Evolutionary conservation across 2,797 vertebrate genomes (phyloP).

Genomic region (Pempheris klunzingeri): DNA sequence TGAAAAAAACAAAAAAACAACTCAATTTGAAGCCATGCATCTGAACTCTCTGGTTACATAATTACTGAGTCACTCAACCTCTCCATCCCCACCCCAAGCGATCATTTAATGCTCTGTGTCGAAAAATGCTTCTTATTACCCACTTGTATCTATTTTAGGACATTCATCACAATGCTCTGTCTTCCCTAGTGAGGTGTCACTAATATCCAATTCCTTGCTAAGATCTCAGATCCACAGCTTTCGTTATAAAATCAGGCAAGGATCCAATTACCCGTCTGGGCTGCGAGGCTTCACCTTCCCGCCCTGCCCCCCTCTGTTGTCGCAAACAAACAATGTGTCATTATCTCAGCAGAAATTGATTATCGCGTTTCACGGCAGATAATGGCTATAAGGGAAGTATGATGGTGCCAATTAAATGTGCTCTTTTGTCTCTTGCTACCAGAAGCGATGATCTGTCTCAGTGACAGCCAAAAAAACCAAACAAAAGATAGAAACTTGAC

Average conservation of each 20-base stretch:
- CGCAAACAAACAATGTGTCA: background rate
- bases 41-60: background rate
- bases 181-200: background rate
- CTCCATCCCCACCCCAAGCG: no score
- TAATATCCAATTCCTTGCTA: background rate
- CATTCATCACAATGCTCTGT: background rate
- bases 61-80: background rate
- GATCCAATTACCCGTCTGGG: background rate
- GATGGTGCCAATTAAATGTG: slow-evolving; percentile 29
- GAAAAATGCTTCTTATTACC: background rate
- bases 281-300: background rate
- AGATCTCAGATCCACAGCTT: slow-evolving; percentile 1
- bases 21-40: background rate
- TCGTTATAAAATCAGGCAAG: background rate
- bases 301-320: background rate
- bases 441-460: background rate
- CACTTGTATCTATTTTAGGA: background rate
- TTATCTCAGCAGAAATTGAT: slow-evolving; percentile 18
- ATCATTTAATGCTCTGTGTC: background rate
- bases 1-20: no score
- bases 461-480: background rate
- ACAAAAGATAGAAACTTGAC: background rate
- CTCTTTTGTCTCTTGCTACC: background rate
- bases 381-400: background rate
- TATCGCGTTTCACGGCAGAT: background rate